Base-by-base conservation (phyloP, 2,797 vertebrate genomes). In the Hephaestus fuliginosus region DNA sequence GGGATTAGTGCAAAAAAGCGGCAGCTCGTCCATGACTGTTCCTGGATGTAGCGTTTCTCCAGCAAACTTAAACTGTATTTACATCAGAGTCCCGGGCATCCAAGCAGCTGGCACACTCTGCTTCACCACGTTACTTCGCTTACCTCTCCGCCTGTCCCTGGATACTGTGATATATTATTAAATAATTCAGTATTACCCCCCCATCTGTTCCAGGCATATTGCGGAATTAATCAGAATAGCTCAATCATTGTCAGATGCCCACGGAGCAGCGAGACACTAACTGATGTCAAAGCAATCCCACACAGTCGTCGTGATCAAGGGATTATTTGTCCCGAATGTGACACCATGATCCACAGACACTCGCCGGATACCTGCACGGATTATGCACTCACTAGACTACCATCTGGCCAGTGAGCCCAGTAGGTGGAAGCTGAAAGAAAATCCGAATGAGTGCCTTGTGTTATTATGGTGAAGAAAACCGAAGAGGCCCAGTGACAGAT, bases 131-230 rank as follows among this genome's bases (percentile, higher is more conserved):
- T 28, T 52, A 55, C 67, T 36, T 74, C 66, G 71, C 77, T 84
- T 82, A 74, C 55, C 66, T 69, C 63, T 52, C 52, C 60, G 36
- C 71, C 60, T 75, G 55, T 78, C 65, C 58, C 51, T 64, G 74
- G 71, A 85, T 69, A 78, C 76, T 65, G 71, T 64, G 72, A 69
- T 78, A 69, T 78, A 81, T 84, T 73, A 84, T 68, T 43, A 88
- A 87, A 85, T 84, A 82, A 87, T 83, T 74, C 88, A 77, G 85
- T 53, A 81, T 67, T 58, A 46, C 11, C 57, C 11, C 57, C 55
- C 90, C 89, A 90, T 92, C 88, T 91, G 89, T 86, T 90, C 74
- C 17, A 55, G 20, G 66, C 87, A 84, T 80, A 80, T 82, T 88
- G 86, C 64, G 11, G 53, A 69, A 83, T 81, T 65, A 82, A 81